phyloP scores from a whole-genome alignment of 2,113 vertebrate species.

The Pelmatolapia mariae region DNA sequence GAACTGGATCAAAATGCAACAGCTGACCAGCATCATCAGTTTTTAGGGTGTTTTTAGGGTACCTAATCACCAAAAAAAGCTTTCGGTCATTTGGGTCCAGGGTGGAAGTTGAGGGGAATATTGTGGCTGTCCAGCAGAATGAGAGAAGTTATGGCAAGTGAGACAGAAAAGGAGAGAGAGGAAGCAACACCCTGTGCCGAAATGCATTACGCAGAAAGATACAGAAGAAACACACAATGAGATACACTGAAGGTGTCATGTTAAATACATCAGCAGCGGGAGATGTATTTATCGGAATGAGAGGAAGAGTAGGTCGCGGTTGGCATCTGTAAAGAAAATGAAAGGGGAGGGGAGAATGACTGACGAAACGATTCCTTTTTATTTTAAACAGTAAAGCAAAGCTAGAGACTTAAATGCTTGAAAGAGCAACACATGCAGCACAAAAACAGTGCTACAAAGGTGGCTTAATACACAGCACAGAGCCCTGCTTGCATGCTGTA shows the following conservation, averaged over 20 bases:
- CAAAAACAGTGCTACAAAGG: conserved; percentile 22
- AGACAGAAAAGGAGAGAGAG: conserved; percentile 40
- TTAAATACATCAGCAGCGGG: conserved; percentile 66
- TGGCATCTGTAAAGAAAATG: conserved; percentile 57
- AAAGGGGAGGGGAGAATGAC: not conserved
- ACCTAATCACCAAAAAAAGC: not conserved
- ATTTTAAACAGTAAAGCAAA: not conserved
- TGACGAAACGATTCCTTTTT: not conserved
- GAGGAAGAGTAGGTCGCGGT: conserved; percentile 35
- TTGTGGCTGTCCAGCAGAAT: conserved; percentile 72
- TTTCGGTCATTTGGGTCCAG: conserved; percentile 57
- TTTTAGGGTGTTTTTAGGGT: not conserved
- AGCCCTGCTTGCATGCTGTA: not conserved
- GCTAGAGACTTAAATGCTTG: conserved; percentile 15
- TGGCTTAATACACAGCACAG: conserved; percentile 19
- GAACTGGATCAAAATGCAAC: not conserved
- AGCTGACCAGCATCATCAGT: not conserved
- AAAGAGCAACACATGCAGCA: conserved; percentile 40
- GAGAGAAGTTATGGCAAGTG: conserved; percentile 61
- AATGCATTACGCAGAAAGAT: conserved; percentile 46
- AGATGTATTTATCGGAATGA: conserved; percentile 69
- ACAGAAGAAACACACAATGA: conserved; percentile 22
- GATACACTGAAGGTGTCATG: conserved; percentile 34
- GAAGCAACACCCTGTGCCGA: conserved; percentile 64
- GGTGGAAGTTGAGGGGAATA: conserved; percentile 77